Evolutionary conservation across 2,113 vertebrate genomes (phyloP).

Genomic region (Ictidomys tridecemlineatus): DNA sequence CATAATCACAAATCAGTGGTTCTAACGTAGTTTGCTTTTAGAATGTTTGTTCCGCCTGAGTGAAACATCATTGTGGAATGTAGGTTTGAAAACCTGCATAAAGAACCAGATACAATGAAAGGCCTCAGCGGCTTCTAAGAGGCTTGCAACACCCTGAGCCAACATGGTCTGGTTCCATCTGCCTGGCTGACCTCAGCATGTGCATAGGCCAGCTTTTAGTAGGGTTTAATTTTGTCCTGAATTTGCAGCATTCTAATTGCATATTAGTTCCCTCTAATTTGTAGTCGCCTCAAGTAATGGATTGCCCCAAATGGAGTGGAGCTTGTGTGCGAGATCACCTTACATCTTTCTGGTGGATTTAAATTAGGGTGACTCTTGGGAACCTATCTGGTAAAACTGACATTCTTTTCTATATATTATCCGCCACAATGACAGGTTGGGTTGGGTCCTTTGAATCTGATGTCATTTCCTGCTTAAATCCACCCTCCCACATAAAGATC

Average conservation of each 20-base stretch:
- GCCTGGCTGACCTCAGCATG: neutral
- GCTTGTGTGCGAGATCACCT: too few species aligned
- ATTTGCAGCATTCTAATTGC: neutral
- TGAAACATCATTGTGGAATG: slow-evolving; percentile 33
- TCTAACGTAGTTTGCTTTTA: neutral
- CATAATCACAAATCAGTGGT: neutral
- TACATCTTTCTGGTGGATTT: neutral
- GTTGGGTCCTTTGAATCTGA: neutral
- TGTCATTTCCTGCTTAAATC: neutral
- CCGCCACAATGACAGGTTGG: neutral
- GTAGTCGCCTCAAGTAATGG: neutral
- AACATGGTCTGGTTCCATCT: neutral
- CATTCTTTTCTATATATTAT: neutral
- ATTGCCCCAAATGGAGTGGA: neutral
- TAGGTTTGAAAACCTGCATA: neutral
- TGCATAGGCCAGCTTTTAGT: neutral
- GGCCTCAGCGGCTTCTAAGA: slow-evolving; percentile 19
- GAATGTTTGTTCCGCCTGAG: neutral
- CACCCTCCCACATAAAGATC: rapidly evolving
- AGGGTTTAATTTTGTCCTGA: neutral
- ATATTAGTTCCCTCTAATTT: neutral
- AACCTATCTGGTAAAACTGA: neutral
- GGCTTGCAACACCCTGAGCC: neutral
- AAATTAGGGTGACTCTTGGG: neutral
- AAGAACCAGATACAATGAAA: slow-evolving; percentile 58